phyloP scores from a whole-genome alignment of 2,888 invertebrate genomes.

The Caenorhabditis angaria region DNA sequence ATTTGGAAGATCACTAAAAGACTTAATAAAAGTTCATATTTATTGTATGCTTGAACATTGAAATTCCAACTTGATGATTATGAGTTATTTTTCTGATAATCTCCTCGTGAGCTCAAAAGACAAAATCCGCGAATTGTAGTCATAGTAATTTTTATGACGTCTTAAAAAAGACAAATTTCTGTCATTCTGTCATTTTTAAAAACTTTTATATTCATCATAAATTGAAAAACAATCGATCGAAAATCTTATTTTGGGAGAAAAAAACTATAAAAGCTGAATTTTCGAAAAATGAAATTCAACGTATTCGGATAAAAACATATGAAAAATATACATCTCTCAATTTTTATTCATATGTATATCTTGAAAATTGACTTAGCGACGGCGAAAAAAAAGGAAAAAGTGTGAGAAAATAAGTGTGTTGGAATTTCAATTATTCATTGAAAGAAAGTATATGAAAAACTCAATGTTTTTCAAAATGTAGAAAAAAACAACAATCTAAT shows the following conservation, averaged over 20 bases:
- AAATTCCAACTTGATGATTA: too few species aligned
- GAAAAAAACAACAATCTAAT: too few species aligned
- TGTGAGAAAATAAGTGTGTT: neutral
- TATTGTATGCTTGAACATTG: too few species aligned
- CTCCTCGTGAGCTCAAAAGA: too few species aligned
- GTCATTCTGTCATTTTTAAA: neutral
- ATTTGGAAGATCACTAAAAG: too few species aligned
- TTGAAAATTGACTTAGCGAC: conserved; percentile 4
- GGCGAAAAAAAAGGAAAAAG: neutral
- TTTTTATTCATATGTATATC: neutral
- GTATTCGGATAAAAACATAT: neutral
- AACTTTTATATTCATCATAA: too few species aligned
- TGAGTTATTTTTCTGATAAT: too few species aligned
- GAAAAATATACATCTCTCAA: neutral
- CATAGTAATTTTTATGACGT: neutral
- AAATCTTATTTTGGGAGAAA: too few species aligned
- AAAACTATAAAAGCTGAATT: neutral
- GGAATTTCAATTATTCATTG: neutral
- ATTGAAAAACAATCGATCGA: too few species aligned
- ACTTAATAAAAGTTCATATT: too few species aligned
- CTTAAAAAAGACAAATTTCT: neutral
- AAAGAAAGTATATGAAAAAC: neutral
- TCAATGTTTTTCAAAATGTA: too few species aligned
- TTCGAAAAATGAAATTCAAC: neutral
- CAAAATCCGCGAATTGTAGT: too few species aligned